Evolutionary conservation across 1,140 invertebrate species (phyloP).

Genomic region (Calliopsis andreniformis): DNA sequence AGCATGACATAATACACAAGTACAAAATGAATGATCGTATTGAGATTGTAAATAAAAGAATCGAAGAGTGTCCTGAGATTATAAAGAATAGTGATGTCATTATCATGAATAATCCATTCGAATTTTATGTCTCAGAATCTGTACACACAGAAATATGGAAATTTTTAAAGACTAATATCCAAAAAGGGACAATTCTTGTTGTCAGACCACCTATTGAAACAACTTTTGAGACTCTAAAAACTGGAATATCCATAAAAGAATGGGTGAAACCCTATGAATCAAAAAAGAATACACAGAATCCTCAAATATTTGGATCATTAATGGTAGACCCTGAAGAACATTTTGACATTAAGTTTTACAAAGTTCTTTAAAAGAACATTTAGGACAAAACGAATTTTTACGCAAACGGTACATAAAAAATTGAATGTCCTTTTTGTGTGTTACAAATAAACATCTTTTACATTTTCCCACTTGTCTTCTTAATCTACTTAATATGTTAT

Average conservation of each 20-base stretch:
- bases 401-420: background rate
- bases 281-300: background rate
- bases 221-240: slow-evolving; percentile 80
- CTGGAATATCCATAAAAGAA: slow-evolving; percentile 79
- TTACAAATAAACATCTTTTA: too few species aligned
- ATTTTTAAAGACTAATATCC: slow-evolving; percentile 83
- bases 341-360: slow-evolving; percentile 22
- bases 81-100: slow-evolving; percentile 83
- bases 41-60: slow-evolving; percentile 83
- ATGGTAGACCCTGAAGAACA: background rate
- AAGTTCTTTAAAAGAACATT: slow-evolving; percentile 3
- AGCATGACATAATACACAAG: slow-evolving; percentile 83
- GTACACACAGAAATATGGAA: slow-evolving; percentile 84
- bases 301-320: slow-evolving; percentile 4
- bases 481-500: too few species aligned
- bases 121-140: slow-evolving; percentile 84
- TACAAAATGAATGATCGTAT: slow-evolving; percentile 83
- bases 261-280: slow-evolving; percentile 80
- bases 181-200: slow-evolving; percentile 83
- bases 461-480: too few species aligned
- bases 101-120: slow-evolving; percentile 85
- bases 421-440: background rate
- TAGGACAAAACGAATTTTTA: background rate
- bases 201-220: slow-evolving; percentile 83
- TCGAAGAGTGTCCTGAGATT: slow-evolving; percentile 82